Base-by-base conservation (phyloP, 2,113 vertebrate species). In the Trematomus loennbergii region DNA sequence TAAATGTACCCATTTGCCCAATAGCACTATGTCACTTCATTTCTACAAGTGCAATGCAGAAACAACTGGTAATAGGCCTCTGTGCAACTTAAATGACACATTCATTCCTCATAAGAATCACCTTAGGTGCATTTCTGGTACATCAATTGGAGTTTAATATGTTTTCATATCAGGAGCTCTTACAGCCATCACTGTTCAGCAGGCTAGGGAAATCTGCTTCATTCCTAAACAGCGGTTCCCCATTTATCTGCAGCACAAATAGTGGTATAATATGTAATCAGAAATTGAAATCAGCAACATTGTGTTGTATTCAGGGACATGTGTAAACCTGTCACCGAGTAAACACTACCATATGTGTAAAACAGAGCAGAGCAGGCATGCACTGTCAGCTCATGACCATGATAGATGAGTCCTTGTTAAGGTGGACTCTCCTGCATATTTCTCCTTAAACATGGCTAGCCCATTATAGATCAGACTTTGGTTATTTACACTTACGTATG, bases 281-380 rank as follows among this genome's bases (percentile, higher is more conserved):
- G 60, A 81, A 63, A 79, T 64, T 88, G 55, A 86, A 64, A 84
- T 76, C 75, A 70, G 62, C 20, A 22, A 12, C 22, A 25, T 11
- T 13, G 46, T 59, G 1, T 72, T 22, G 10, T 58, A 55, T 79
- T 25, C 55, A 12, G 25, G 16, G 36, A 72, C 62, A 76, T 48
- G 20, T 74, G 70, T 67, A 75, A 64, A 83, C 61, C 65, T 55
- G 40, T 60, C 65, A 57, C 10, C 15, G 67, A 43, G 13, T 11
- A 53, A 55, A 84, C 5, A 71, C 36, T 59, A n/a, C n/a, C n/a
- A n/a, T n/a, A 72, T 72, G 52, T 49, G n/a, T 82, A 64, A 62
- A 36, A 46, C 55, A 70, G 57, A 83, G 17, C 61, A 57, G 45
- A 79, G 17, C 16, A 8, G 53, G 11, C 52, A 33, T 25, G 15